phyloP scores from a whole-genome alignment of 2,797 vertebrate species.

The Heterohyrax brucei region DNA sequence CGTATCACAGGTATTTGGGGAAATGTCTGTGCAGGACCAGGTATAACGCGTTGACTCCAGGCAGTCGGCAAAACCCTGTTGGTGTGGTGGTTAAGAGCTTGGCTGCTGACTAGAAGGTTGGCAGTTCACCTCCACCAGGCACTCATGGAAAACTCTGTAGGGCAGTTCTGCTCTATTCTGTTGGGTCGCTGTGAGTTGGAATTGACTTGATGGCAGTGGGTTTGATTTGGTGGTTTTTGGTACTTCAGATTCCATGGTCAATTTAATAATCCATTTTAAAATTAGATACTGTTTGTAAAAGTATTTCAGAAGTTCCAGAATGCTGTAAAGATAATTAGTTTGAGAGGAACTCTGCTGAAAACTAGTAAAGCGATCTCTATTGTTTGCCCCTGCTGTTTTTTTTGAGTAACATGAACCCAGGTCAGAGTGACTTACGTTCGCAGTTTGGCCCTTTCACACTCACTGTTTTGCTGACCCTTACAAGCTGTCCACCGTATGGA shows the following conservation, averaged over 20 bases:
- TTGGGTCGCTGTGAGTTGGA: no score
- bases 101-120: no score
- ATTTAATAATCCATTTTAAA: not conserved
- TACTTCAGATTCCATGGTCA: not conserved
- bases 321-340: not conserved
- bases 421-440: not conserved
- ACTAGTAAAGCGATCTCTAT: not conserved
- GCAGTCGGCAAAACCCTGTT: no score
- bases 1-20: not conserved
- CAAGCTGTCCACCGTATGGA: not conserved
- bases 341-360: not conserved
- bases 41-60: no score
- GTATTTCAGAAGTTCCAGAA: constrained; percentile 16
- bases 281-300: not conserved
- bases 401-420: accelerated
- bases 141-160: no score
- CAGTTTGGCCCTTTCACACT: not conserved
- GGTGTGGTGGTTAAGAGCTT: no score
- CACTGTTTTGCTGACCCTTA: not conserved
- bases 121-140: no score
- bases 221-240: no score
- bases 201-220: no score
- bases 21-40: not conserved
- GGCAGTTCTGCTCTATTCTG: no score
- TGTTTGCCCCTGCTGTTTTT: not conserved